Percentiles rank a stretch among this genome's conserved stretches.
phyloP scores from a whole-genome alignment of 1,140 invertebrate genomes.

The Bombus superbus region DNA sequence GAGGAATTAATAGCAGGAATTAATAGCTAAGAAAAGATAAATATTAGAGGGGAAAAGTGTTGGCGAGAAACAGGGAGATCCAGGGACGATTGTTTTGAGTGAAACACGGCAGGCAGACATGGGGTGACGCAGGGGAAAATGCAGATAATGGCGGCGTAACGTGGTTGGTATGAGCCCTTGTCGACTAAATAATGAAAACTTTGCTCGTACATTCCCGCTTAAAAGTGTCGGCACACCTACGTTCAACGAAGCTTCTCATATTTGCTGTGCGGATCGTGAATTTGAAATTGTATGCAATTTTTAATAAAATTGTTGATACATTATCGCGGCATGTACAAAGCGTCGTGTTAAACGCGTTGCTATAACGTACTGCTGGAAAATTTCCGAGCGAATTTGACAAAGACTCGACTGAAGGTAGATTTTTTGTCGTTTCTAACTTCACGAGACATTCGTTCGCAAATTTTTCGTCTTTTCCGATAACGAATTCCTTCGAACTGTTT shows the following conservation, averaged over 20 bases:
- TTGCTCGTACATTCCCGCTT: neutral
- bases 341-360: too few species aligned
- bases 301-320: too few species aligned
- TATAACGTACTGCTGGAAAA: too few species aligned
- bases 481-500: too few species aligned
- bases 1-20: neutral
- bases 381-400: too few species aligned
- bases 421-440: too few species aligned
- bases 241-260: neutral
- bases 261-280: too few species aligned
- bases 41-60: neutral
- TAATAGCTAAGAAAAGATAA: neutral
- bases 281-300: too few species aligned
- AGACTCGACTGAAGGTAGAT: too few species aligned
- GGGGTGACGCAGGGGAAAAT: neutral
- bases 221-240: neutral
- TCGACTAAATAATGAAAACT: conserved; percentile 3
- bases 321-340: too few species aligned
- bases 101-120: neutral
- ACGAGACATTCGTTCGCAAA: too few species aligned
- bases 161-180: neutral
- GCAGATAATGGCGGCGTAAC: neutral
- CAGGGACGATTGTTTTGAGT: conserved; percentile 8
- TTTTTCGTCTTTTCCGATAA: too few species aligned
- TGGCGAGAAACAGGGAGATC: neutral